phyloP scores from a whole-genome alignment of 2,797 vertebrate species.

The Fringilla coelebs region DNA sequence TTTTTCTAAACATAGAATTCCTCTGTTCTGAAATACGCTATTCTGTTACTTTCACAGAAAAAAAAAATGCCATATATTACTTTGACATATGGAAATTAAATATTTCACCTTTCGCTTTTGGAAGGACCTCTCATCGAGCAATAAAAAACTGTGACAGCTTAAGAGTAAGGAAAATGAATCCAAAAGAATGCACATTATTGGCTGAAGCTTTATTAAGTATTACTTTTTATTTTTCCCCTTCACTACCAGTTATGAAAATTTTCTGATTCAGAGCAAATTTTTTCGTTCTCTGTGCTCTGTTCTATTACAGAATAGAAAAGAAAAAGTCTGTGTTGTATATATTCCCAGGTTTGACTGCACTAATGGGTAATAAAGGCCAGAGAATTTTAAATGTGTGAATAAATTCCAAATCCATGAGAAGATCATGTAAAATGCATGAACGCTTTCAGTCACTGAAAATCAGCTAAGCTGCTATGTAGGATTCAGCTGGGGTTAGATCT shows the following conservation, averaged over 20 bases:
- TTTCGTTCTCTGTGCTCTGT: neutral
- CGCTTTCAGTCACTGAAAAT: neutral
- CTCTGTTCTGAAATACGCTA: neutral
- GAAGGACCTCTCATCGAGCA: neutral
- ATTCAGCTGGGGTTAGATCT: neutral
- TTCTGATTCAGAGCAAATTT: neutral
- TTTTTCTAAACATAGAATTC: neutral
- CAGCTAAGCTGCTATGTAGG: neutral
- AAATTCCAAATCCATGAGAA: neutral
- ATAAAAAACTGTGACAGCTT: neutral
- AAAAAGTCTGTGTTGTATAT: neutral
- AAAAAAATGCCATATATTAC: neutral
- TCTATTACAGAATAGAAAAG: neutral
- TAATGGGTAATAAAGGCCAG: neutral
- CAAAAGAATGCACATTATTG: neutral
- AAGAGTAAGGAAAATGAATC: neutral
- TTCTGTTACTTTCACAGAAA: neutral
- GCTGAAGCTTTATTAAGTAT: neutral
- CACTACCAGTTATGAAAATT: neutral
- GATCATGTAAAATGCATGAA: neutral
- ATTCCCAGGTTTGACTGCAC: neutral
- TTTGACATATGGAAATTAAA: neutral
- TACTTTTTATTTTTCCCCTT: neutral
- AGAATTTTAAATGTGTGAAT: neutral
- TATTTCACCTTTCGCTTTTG: neutral